Conservation (phyloP, 2,888 invertebrate species). For the Hirtodrosophila cameraria region DNA sequence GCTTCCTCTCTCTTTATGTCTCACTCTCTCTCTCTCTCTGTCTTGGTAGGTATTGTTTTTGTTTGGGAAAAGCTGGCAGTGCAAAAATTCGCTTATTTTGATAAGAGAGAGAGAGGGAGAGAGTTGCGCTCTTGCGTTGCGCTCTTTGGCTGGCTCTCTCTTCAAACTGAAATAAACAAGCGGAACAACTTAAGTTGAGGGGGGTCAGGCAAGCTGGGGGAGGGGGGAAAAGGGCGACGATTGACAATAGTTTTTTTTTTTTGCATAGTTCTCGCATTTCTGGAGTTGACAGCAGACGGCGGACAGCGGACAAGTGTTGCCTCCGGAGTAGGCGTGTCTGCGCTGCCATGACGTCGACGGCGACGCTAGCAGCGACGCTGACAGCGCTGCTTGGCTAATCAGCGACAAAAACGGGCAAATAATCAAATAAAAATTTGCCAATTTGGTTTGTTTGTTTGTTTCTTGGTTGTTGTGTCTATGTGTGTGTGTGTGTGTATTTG, state of each 20-base stretch:
- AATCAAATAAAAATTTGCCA: slow-evolving; percentile 75
- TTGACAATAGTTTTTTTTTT: slow-evolving; percentile 56
- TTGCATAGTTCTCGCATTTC: slow-evolving; percentile 43
- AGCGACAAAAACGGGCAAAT: slow-evolving; percentile 68
- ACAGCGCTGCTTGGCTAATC: slow-evolving; percentile 54
- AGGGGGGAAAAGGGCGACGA: background rate
- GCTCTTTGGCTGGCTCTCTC: slow-evolving; percentile 25
- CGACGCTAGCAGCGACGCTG: slow-evolving; percentile 11
- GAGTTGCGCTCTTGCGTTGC: background rate
- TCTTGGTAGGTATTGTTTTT: slow-evolving; percentile 60
- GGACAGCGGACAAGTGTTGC: slow-evolving; percentile 37
- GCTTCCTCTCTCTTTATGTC: slow-evolving; percentile 42
- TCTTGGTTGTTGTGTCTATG: background rate
- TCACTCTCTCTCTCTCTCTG: slow-evolving; percentile 25
- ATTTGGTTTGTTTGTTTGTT: slow-evolving; percentile 59
- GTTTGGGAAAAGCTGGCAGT: slow-evolving; percentile 50
- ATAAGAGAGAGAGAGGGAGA: slow-evolving; percentile 39
- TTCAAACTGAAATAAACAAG: slow-evolving; percentile 38
- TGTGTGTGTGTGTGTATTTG: slow-evolving; percentile 1
- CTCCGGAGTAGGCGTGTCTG: slow-evolving; percentile 52
- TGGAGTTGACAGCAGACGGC: slow-evolving; percentile 22
- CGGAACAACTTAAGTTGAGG: slow-evolving; percentile 26
- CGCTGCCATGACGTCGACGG: slow-evolving; percentile 17
- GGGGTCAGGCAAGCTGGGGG: background rate
- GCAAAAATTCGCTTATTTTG: slow-evolving; percentile 37